phyloP scores from a whole-genome alignment of 2,113 vertebrate genomes.

The Ifrita kowaldi region DNA sequence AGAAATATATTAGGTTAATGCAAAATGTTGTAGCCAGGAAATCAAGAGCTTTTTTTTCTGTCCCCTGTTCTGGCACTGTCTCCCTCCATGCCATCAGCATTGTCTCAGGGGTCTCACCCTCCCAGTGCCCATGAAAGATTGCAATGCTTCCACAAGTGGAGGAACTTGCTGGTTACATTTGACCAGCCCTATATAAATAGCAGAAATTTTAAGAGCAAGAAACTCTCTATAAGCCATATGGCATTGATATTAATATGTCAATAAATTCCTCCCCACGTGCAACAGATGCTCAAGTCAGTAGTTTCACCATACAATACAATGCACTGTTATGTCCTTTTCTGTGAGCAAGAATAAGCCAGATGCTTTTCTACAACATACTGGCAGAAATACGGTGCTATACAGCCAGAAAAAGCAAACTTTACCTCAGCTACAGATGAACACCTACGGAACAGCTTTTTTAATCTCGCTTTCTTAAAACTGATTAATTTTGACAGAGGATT shows the following conservation, averaged over 20 bases:
- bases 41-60: not conserved
- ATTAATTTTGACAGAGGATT: slow-evolving; percentile 2
- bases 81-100: not conserved
- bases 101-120: not conserved
- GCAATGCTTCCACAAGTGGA: not conserved
- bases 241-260: not conserved
- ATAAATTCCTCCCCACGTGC: not conserved
- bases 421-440: not conserved
- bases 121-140: not conserved
- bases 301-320: not conserved
- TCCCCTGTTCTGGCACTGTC: not conserved
- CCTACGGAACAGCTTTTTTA: not conserved
- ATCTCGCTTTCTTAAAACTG: not conserved
- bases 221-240: not conserved
- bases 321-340: not conserved
- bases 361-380: not conserved
- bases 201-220: not conserved
- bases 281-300: slow-evolving; percentile 34
- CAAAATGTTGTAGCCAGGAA: not conserved
- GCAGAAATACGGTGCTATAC: slow-evolving; percentile 22
- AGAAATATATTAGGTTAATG: not conserved
- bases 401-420: slow-evolving; percentile 27
- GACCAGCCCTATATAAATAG: not conserved
- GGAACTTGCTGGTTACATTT: not conserved
- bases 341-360: slow-evolving; percentile 29